phyloP scores from a whole-genome alignment of 2,888 invertebrate species.

The Taphrorychus bicolor region DNA sequence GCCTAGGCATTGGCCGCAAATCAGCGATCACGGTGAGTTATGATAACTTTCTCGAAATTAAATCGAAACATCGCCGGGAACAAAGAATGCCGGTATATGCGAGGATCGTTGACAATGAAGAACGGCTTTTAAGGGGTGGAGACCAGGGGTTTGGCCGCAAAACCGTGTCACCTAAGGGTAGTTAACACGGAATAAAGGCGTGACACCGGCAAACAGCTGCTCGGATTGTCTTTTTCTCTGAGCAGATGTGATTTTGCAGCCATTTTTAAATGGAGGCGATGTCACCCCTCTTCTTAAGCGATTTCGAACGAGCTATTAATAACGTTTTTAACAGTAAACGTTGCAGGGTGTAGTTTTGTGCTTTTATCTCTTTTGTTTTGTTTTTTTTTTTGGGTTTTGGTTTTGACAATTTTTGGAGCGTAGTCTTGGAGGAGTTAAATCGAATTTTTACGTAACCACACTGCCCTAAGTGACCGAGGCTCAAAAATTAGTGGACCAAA shows the following conservation, averaged over 20 bases:
- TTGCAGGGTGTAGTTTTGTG: not conserved
- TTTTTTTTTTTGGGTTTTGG: too few species aligned
- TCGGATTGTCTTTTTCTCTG: not conserved
- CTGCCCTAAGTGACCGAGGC: too few species aligned
- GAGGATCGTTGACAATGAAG: constrained; percentile 26
- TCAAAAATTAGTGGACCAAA: too few species aligned
- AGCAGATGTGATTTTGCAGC: constrained; percentile 6
- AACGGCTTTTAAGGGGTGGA: constrained; percentile 26
- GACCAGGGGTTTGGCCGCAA: constrained; percentile 35
- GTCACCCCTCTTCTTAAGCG: not conserved
- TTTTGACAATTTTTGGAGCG: too few species aligned
- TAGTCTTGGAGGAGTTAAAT: too few species aligned
- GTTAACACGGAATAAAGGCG: constrained; percentile 35
- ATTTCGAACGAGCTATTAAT: constrained; percentile 9
- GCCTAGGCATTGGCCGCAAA: constrained; percentile 53
- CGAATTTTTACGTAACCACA: too few species aligned
- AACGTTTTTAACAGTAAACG: not conserved
- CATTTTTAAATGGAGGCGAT: constrained; percentile 8
- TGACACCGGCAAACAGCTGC: constrained; percentile 39
- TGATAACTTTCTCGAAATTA: not conserved
- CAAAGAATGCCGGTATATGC: not conserved
- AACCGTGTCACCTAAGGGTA: constrained; percentile 33
- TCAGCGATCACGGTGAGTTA: constrained; percentile 53
- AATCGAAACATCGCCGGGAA: not conserved
- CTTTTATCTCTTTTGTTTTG: too few species aligned